Conservation (phyloP, 2,888 invertebrate genomes). For the Diarsia rubi region DNA sequence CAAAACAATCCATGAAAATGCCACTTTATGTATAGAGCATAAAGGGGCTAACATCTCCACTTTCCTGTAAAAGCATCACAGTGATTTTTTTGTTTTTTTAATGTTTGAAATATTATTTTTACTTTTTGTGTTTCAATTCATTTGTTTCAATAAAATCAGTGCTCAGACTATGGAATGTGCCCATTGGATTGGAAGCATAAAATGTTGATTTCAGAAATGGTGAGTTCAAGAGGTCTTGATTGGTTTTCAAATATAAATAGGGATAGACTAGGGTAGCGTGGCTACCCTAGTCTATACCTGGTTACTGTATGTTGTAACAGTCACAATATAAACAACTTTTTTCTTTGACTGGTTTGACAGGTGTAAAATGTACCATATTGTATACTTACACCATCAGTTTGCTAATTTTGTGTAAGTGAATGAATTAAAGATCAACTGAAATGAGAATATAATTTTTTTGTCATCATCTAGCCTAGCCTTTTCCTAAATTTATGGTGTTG, state of each 20-base stretch:
- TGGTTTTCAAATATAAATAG: not conserved
- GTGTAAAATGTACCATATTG: not conserved
- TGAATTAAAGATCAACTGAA: not conserved
- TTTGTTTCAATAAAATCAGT: constrained; percentile 4
- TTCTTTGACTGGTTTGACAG: not conserved
- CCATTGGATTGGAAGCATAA: not conserved
- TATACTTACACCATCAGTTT: not conserved
- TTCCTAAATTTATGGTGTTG: not conserved
- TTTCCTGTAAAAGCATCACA: not conserved
- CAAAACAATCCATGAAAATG: not conserved
- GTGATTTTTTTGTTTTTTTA: too few species aligned
- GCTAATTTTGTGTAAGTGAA: not conserved
- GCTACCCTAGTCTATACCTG: too few species aligned
- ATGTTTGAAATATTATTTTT: too few species aligned
- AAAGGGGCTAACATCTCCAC: not conserved
- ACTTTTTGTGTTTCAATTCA: not conserved
- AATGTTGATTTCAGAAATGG: not conserved
- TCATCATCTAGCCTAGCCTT: not conserved
- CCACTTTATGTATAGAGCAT: not conserved
- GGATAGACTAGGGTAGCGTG: too few species aligned
- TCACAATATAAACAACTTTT: not conserved
- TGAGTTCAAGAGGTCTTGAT: not conserved
- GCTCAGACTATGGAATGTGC: not conserved
- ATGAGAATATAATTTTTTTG: not conserved
- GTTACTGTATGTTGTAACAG: not conserved